phyloP scores from a whole-genome alignment of 2,797 vertebrate genomes.

The Notamacropus eugenii region DNA sequence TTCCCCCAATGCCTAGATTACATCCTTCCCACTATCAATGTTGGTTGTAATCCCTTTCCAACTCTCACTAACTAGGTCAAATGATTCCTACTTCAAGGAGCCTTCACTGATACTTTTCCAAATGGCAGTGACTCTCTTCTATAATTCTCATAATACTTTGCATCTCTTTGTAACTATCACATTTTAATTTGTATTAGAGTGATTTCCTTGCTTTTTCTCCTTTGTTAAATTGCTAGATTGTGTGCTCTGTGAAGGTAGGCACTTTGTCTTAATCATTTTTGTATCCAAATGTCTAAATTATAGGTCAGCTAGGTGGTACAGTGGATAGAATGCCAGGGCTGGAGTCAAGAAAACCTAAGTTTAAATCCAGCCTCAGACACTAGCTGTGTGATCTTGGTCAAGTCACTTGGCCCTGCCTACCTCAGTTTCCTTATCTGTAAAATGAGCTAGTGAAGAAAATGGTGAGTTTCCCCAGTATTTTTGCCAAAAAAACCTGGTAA shows the following conservation, averaged over 20 bases:
- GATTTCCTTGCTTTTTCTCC: too few species aligned
- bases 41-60: too few species aligned
- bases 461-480: fast-evolving
- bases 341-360: neutral
- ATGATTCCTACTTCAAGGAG: too few species aligned
- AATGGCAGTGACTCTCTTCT: too few species aligned
- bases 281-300: neutral
- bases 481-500: neutral
- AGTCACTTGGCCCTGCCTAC: neutral
- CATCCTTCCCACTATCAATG: neutral
- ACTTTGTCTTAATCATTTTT: neutral
- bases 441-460: neutral
- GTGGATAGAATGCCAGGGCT: neutral
- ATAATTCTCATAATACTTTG: too few species aligned
- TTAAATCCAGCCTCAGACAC: neutral
- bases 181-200: too few species aligned
- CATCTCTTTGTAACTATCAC: too few species aligned
- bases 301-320: neutral
- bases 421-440: neutral
- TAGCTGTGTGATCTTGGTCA: too few species aligned
- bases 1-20: neutral
- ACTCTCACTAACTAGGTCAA: too few species aligned
- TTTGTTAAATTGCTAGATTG: too few species aligned
- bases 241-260: too few species aligned
- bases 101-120: too few species aligned